Evolutionary conservation across 2,113 vertebrate genomes (phyloP).

Genomic region (Bos indicus): DNA sequence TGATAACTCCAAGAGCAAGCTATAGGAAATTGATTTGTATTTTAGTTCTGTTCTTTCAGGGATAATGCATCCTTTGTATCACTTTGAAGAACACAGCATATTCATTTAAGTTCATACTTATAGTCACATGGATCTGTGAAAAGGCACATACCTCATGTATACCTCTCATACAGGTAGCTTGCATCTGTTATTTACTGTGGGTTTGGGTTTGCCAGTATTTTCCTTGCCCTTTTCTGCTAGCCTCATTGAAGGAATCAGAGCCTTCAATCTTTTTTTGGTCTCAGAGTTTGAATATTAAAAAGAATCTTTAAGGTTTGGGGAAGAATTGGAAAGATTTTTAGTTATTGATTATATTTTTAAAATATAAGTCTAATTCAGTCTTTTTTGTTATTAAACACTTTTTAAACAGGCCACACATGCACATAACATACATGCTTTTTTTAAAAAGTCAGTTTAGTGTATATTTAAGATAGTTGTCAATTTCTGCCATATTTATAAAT

Average conservation of each 20-base stretch:
- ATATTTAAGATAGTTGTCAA: background rate
- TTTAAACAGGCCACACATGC: background rate
- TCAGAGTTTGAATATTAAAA: slow-evolving; percentile 15
- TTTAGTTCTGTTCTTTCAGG: slow-evolving; percentile 30
- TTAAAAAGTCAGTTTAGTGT: background rate
- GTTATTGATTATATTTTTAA: background rate
- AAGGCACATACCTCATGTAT: background rate
- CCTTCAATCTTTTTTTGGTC: background rate
- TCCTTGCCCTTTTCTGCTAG: background rate
- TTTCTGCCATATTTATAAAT: background rate
- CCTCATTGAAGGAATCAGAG: background rate
- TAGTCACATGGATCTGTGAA: background rate
- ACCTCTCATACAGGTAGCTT: background rate
- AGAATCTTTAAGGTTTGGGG: background rate
- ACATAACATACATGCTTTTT: background rate
- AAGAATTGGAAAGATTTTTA: slow-evolving; percentile 8
- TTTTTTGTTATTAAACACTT: background rate
- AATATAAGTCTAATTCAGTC: background rate
- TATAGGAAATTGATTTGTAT: slow-evolving; percentile 36
- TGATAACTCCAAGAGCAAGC: slow-evolving; percentile 30
- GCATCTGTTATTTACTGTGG: background rate
- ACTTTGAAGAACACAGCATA: background rate
- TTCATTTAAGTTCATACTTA: background rate
- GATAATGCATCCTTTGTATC: background rate
- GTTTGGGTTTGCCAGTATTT: background rate